Evolutionary conservation across 2,797 vertebrate species (phyloP).

Genomic region (Echeneis naucrates): DNA sequence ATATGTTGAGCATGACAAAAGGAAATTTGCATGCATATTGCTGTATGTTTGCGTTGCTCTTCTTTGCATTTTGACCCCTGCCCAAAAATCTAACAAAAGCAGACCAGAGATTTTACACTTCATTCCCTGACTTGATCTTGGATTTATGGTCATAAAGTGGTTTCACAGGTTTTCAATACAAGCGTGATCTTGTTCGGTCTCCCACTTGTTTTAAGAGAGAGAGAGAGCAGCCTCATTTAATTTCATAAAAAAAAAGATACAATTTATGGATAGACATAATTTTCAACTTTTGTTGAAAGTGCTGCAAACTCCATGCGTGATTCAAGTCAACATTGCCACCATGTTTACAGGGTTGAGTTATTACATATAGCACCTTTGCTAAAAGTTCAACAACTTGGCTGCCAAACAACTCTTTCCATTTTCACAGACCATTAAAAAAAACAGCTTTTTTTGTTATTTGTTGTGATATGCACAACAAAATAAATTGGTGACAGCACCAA

Average conservation of each 20-base stretch:
- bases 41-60: background rate
- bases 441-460: slow-evolving; percentile 23
- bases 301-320: background rate
- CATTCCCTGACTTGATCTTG: background rate
- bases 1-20: background rate
- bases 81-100: no score
- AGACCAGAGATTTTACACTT: background rate
- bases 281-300: background rate
- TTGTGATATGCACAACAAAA: slow-evolving; percentile 20
- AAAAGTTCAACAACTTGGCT: slow-evolving; percentile 7
- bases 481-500: slow-evolving; percentile 10
- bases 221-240: background rate
- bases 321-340: background rate
- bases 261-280: no score
- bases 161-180: background rate
- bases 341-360: slow-evolving; percentile 11
- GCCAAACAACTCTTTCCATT: slow-evolving; percentile 1
- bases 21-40: background rate
- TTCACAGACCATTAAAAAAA: background rate
- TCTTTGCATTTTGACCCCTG: background rate
- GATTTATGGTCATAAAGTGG: background rate
- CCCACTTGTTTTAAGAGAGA: background rate
- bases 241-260: slow-evolving; percentile 4
- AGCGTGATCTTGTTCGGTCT: background rate
- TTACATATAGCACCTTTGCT: background rate